phyloP scores from a whole-genome alignment of 2,113 vertebrate genomes.

The Coracopsis vasa region DNA sequence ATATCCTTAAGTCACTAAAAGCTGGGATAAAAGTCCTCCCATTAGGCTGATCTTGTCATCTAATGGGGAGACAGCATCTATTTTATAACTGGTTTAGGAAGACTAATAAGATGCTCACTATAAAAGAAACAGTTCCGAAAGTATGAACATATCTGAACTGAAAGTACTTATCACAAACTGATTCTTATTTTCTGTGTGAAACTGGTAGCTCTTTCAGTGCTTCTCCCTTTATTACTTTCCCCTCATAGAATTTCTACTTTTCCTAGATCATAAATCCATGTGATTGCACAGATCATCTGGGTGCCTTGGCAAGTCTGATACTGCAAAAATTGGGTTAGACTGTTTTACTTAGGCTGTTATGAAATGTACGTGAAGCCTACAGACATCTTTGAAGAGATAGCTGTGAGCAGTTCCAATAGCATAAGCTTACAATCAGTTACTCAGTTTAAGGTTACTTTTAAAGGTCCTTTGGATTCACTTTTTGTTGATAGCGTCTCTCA shows the following conservation, averaged over 20 bases:
- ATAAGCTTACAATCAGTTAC: conserved; percentile 7
- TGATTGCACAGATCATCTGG: conserved; percentile 49
- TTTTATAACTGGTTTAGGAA: neutral
- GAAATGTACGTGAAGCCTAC: conserved; percentile 27
- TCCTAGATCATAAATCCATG: conserved; percentile 52
- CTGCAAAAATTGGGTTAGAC: conserved; percentile 27
- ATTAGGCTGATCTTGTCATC: neutral
- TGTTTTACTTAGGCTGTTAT: conserved; percentile 11
- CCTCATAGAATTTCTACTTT: conserved; percentile 10
- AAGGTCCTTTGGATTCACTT: neutral
- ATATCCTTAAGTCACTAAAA: neutral
- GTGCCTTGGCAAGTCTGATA: conserved; percentile 31
- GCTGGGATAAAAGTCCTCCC: neutral
- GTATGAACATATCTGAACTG: neutral
- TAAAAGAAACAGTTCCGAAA: neutral
- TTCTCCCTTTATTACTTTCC: neutral
- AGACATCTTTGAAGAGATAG: conserved; percentile 5
- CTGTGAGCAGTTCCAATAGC: conserved; percentile 12
- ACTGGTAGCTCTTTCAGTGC: neutral
- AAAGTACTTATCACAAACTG: neutral
- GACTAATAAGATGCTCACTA: neutral
- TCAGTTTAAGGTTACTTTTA: conserved; percentile 27
- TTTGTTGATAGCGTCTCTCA: neutral
- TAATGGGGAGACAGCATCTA: neutral
- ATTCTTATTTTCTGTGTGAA: neutral